These are phyloP conservation scores for Lobophora halterata DNA, from an alignment of 2,888 invertebrate genomes.

Conservation along the genomic window DNA sequence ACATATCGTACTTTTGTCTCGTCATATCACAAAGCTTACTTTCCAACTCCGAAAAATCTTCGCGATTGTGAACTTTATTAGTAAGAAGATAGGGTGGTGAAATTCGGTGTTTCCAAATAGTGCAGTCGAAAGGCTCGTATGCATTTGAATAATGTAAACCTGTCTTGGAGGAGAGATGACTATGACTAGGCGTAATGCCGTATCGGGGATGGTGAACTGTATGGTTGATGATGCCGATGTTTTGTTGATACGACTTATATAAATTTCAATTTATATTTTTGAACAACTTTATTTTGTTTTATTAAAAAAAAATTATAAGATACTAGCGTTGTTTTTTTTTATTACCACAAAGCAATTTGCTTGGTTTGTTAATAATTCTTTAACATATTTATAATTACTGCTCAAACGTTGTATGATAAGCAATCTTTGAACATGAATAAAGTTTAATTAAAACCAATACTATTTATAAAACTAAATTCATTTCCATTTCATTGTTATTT, in stretches of 20 bases:
- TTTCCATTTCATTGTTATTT: too few relatives aligned
- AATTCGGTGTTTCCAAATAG: conserved; percentile 31
- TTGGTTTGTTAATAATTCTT: too few relatives aligned
- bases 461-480: too few relatives aligned
- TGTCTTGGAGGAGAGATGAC: conserved; percentile 72
- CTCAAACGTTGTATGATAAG: too few relatives aligned
- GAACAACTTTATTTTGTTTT: too few relatives aligned
- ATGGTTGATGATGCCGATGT: conserved; percentile 45
- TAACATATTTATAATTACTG: too few relatives aligned
- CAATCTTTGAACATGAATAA: too few relatives aligned
- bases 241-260: conserved; percentile 28
- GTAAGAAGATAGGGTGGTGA: conserved; percentile 8
- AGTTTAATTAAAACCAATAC: too few relatives aligned
- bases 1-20: conserved; percentile 56
- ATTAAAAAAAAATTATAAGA: too few relatives aligned
- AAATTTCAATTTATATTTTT: neutral
- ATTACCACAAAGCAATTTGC: too few relatives aligned
- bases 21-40: conserved; percentile 38
- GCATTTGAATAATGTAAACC: conserved; percentile 76
- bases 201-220: conserved; percentile 47
- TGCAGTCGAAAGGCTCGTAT: conserved; percentile 53
- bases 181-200: conserved; percentile 75
- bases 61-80: conserved; percentile 34
- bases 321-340: conserved; percentile 1
- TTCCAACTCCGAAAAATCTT: conserved; percentile 20